A percentile compares a stretch with the other conserved stretches of the same genome.
These are phyloP conservation scores for Trichoplusia ni DNA, from an alignment of 1,140 invertebrate species.

Conservation along the genomic window DNA sequence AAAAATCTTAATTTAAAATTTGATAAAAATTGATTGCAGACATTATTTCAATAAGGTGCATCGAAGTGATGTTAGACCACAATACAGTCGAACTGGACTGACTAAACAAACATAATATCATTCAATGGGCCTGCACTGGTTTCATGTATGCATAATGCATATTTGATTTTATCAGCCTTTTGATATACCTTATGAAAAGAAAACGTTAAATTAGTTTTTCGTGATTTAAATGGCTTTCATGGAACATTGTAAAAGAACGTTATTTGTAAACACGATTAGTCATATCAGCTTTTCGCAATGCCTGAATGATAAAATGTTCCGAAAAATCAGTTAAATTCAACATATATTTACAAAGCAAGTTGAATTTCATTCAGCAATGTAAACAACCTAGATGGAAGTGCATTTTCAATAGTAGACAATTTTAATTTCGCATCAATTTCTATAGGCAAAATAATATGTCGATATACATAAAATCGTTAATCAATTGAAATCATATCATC, in stretches of 20 bases:
- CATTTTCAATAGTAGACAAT: neutral
- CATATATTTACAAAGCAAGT: neutral
- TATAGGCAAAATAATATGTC: neutral
- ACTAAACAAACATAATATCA: neutral
- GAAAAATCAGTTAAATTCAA: neutral
- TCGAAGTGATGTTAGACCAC: neutral
- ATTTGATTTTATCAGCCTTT: neutral
- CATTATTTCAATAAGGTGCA: neutral
- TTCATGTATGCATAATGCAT: neutral
- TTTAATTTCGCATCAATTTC: no score
- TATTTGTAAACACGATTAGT: neutral
- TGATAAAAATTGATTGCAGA: slow-evolving; percentile 13
- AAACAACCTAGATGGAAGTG: neutral
- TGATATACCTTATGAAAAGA: neutral
- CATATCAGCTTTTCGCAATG: neutral
- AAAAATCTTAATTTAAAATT: neutral
- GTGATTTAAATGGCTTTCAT: neutral
- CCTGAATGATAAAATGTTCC: neutral
- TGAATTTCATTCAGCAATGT: neutral
- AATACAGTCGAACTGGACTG: neutral
- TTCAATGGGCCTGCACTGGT: neutral
- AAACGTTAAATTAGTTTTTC: neutral
- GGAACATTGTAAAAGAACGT: slow-evolving; percentile 2
- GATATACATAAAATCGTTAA: neutral
- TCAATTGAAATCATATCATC: neutral